Conservation (phyloP, 2,888 invertebrate genomes). For the Epinotia nisella region DNA sequence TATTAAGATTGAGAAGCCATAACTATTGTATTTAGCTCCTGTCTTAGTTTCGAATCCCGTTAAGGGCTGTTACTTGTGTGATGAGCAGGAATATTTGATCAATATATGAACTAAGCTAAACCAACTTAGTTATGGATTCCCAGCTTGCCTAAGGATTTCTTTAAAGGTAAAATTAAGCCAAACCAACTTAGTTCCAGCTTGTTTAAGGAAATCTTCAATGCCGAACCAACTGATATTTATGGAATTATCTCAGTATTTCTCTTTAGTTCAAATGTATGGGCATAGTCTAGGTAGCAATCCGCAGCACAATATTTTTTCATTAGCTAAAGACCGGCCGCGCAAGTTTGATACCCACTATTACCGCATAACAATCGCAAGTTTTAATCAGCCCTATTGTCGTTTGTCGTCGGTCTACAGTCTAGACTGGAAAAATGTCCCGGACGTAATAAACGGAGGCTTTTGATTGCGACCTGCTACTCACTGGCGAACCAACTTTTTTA, state of each 20-base stretch:
- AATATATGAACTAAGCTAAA: too few species aligned
- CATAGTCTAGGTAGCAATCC: constrained; percentile 31
- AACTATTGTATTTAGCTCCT: too few species aligned
- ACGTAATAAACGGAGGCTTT: constrained; percentile 61
- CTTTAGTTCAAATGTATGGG: background rate
- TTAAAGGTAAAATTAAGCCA: background rate
- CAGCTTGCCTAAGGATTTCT: background rate
- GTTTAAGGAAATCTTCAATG: background rate
- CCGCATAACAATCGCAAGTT: constrained; percentile 72
- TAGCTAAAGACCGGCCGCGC: constrained; percentile 50
- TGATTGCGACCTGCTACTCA: constrained; percentile 53
- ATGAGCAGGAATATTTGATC: too few species aligned
- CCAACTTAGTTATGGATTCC: too few species aligned
- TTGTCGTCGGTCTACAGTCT: constrained; percentile 77
- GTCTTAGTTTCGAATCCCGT: too few species aligned
- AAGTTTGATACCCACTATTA: constrained; percentile 54
- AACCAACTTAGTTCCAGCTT: background rate
- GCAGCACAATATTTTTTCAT: constrained; percentile 51
- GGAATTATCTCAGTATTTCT: background rate
- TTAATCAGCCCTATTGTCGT: constrained; percentile 80
- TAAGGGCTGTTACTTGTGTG: too few species aligned
- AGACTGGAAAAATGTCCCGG: constrained; percentile 72
- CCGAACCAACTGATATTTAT: background rate
- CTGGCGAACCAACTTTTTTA: constrained; percentile 34
- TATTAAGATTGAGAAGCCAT: too few species aligned